Evolutionary conservation across 2,888 invertebrate species (phyloP).

Genomic region (Lycaena phlaeas): DNA sequence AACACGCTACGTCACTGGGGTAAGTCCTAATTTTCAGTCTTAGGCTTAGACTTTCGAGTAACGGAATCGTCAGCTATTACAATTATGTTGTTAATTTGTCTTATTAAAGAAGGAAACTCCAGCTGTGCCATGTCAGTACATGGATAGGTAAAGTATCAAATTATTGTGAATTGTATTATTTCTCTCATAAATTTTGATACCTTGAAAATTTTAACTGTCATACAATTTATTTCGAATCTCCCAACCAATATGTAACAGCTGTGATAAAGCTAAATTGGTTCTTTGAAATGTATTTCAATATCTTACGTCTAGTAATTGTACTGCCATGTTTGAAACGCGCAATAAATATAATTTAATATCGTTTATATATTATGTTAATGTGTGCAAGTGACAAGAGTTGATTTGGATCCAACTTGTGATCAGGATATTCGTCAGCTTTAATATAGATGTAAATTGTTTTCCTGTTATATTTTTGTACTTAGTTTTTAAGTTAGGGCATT

Average conservation of each 20-base stretch:
- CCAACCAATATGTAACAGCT: constrained; percentile 2
- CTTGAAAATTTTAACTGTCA: too few relatives aligned
- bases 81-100: too few relatives aligned
- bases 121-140: too few relatives aligned
- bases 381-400: constrained; percentile 11
- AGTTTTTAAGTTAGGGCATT: constrained; percentile 28
- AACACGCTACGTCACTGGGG: too few relatives aligned
- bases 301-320: neutral
- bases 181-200: too few relatives aligned
- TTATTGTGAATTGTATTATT: too few relatives aligned
- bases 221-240: constrained; percentile 2
- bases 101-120: too few relatives aligned
- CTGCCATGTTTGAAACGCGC: neutral
- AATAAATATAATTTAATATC: neutral
- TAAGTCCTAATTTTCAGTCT: too few relatives aligned
- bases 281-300: neutral
- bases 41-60: too few relatives aligned
- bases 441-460: constrained; percentile 46
- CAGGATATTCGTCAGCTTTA: constrained; percentile 53
- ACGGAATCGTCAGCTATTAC: too few relatives aligned
- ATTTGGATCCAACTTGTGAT: constrained; percentile 18
- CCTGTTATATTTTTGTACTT: constrained; percentile 56
- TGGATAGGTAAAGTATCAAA: too few relatives aligned
- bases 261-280: constrained; percentile 1
- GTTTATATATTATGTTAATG: neutral